These are phyloP conservation scores for Oscarella lobularis DNA, from an alignment of 37 sponge, comb jelly and placozoan genomes.

Conservation along the genomic window DNA sequence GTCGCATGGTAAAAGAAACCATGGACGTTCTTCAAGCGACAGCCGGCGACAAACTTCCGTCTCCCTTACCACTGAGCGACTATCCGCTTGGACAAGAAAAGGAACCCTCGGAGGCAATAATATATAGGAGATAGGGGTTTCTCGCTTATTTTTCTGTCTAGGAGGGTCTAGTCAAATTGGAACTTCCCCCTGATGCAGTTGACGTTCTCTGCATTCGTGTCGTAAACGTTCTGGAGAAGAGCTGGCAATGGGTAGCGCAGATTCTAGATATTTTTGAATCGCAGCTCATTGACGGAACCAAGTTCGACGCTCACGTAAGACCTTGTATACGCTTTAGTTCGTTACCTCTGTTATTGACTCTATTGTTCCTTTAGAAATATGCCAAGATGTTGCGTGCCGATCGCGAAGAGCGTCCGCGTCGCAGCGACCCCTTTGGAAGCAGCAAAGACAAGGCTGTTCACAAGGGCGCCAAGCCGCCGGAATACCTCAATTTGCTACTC, in stretches of 20 bases:
- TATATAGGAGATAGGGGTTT: not conserved
- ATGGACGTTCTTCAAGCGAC: conserved; percentile 24
- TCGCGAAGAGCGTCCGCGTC: not conserved
- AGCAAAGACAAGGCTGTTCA: conserved; percentile 17
- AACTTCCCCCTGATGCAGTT: conserved; percentile 8
- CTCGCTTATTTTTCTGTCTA: too few species aligned
- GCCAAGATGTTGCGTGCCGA: conserved; percentile 34
- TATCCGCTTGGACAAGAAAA: not conserved
- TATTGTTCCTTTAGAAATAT: conserved; percentile 49
- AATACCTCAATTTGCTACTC: conserved; percentile 50
- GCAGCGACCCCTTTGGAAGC: not conserved
- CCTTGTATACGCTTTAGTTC: too few species aligned
- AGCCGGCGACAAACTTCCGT: not conserved
- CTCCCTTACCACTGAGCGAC: not conserved
- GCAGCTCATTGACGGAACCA: conserved; percentile 43
- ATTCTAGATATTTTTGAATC: conserved; percentile 65
- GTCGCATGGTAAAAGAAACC: conserved; percentile 63
- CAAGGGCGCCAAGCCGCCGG: conserved; percentile 57
- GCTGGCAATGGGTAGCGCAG: conserved; percentile 46
- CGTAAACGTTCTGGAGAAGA: conserved; percentile 27
- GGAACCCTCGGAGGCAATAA: not conserved
- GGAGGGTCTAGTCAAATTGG: conserved; percentile 5
- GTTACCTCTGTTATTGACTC: too few species aligned
- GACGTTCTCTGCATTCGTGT: not conserved
- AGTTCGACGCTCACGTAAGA: conserved; percentile 47